Evolutionary conservation across 2,888 invertebrate species (phyloP), one percentile per base, ranked within the genome.

Genomic region (Nomada lathburiana): DNA sequence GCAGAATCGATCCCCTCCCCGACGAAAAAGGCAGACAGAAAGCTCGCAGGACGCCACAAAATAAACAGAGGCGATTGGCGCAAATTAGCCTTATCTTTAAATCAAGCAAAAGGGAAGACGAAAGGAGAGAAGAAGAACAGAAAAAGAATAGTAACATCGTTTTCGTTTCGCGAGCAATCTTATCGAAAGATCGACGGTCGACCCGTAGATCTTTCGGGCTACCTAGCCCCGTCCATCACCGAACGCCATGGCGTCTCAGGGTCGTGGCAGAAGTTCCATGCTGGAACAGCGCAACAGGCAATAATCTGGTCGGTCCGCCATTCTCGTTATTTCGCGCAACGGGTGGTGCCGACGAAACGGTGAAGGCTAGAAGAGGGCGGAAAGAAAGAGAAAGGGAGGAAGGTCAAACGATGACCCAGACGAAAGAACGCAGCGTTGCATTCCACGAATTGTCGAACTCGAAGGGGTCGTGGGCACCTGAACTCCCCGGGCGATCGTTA

Each of bases 321-420:
- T 90, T 89, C 89, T 91, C 89, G 88, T 91, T 90, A 90, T 89
- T 88, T 83, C 73, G 86, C 90, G 76, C 91, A 84, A 88, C 90
- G 90, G 91, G 91, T 88, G 91, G 90, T 86, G 77, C 72, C 62
- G 55, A 65, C 57, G 44, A 71, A 74, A 53, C 42, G 50, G 11
- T 23, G 60, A 50, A 52, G 62, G 65, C 55, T 23, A 59, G 50
- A 67, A 50, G 65, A 68, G 67, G 60, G 42, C 23, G 23, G 78
- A 76, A 67, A 44, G 74, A 79, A 80, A 77, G 67, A 77, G 69
- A 79, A 81, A 80, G 55, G 67, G 79, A 76, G 82, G 82, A 85
- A 82, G 77, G 83, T 84, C 82, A 76, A 80, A 65, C 77, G 83
- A 86, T 81, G 84, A 86, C 86, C 85, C 76, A 80, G 62, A 52